Evolutionary conservation across 1,140 invertebrate species (phyloP).

Genomic region (Papilio aristodemus): DNA sequence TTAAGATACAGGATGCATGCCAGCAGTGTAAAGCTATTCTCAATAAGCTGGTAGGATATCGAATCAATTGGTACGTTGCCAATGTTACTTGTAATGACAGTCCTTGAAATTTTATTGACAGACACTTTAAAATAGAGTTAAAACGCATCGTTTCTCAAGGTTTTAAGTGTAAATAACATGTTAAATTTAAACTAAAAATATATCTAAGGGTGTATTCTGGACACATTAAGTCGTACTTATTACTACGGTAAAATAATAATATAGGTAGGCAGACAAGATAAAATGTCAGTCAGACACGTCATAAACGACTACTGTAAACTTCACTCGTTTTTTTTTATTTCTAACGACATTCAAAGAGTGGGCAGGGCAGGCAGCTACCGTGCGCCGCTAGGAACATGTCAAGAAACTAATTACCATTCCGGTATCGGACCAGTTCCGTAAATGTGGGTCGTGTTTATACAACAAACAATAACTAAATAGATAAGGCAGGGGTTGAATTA

Average conservation of each 20-base stretch:
- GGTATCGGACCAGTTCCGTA: constrained; percentile 18
- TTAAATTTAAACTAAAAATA: neutral
- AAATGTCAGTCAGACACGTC: too few relatives aligned
- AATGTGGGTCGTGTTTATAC: constrained; percentile 29
- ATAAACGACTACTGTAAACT: too few relatives aligned
- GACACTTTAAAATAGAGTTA: neutral
- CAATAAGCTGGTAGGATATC: neutral
- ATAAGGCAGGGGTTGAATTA: constrained; percentile 8
- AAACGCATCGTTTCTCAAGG: neutral
- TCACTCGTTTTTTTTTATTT: too few relatives aligned
- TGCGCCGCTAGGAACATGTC: constrained; percentile 26
- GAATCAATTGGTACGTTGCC: neutral
- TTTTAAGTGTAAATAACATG: neutral
- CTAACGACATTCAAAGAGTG: constrained; percentile 19
- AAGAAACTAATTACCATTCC: constrained; percentile 23
- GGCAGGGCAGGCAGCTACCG: constrained; percentile 18
- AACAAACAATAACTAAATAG: constrained; percentile 3
- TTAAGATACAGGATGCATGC: neutral
- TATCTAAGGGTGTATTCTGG: too few relatives aligned
- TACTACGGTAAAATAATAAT: too few relatives aligned
- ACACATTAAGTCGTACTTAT: too few relatives aligned
- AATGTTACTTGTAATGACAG: neutral
- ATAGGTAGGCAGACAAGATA: too few relatives aligned
- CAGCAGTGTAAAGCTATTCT: neutral
- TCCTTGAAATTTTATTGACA: neutral